Evolutionary conservation across 1,140 invertebrate species (phyloP).

Genomic region (Zaprionus capensis): DNA sequence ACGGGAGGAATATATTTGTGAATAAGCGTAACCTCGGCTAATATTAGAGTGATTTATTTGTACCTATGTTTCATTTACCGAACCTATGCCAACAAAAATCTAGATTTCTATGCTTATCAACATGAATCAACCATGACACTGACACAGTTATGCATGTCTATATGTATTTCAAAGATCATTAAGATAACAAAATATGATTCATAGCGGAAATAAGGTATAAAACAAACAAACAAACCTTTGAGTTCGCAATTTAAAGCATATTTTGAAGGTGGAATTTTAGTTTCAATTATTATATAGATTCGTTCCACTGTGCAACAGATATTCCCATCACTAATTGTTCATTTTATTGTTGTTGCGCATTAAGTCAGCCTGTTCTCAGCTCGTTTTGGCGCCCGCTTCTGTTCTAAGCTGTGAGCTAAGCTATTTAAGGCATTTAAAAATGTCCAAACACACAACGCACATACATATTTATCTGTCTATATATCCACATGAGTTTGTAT

Average conservation of each 20-base stretch:
- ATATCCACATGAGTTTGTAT: conserved; percentile 24
- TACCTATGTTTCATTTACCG: neutral
- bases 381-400: conserved; percentile 34
- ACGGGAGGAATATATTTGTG: conserved; percentile 1
- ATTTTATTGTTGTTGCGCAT: conserved; percentile 25
- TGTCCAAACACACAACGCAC: conserved; percentile 24
- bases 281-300: neutral
- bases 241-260: neutral
- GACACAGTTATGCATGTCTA: neutral
- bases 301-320: conserved; percentile 13
- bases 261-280: neutral
- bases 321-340: conserved; percentile 23
- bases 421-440: conserved; percentile 36
- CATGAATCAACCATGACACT: conserved; percentile 1
- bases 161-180: neutral
- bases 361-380: conserved; percentile 36
- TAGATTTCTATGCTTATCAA: neutral
- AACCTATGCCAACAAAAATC: conserved; percentile 3
- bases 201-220: neutral
- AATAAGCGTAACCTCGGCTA: neutral
- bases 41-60: neutral
- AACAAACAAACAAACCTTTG: neutral
- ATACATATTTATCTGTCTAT: neutral
- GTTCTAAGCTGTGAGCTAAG: conserved; percentile 64
- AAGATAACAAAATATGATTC: neutral